A percentile compares a stretch with the other conserved stretches of the same genome.
These are phyloP conservation scores for Mustelus asterias DNA, from an alignment of 2,113 vertebrate genomes.

Conservation along the genomic window DNA sequence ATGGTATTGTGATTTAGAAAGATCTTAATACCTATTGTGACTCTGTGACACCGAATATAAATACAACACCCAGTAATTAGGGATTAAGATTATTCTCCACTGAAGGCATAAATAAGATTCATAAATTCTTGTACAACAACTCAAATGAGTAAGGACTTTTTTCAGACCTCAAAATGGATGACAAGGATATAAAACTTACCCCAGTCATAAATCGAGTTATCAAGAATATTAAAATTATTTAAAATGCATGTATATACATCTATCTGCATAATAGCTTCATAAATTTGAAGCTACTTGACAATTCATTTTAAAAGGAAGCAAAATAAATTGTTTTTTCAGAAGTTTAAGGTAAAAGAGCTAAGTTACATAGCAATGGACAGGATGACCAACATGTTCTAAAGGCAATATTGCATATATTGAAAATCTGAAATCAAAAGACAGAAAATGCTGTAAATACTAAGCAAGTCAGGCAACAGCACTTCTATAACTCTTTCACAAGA, in stretches of 20 bases:
- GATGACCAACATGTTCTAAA: neutral
- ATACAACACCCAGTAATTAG: neutral
- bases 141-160: neutral
- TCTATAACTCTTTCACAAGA: no score
- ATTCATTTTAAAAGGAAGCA: neutral
- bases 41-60: neutral
- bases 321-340: neutral
- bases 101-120: neutral
- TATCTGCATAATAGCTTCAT: neutral
- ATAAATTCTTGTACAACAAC: neutral
- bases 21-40: neutral
- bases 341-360: neutral
- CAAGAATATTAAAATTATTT: neutral
- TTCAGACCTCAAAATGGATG: neutral
- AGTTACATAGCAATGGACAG: neutral
- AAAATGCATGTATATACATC: neutral
- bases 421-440: neutral
- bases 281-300: neutral
- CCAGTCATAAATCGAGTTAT: neutral
- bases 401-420: neutral
- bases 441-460: neutral
- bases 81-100: neutral
- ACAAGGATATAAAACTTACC: neutral
- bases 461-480: neutral
- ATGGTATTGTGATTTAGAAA: neutral